Evolutionary conservation across 2,888 invertebrate species (phyloP).

Genomic region (Andrena haemorrhoa): DNA sequence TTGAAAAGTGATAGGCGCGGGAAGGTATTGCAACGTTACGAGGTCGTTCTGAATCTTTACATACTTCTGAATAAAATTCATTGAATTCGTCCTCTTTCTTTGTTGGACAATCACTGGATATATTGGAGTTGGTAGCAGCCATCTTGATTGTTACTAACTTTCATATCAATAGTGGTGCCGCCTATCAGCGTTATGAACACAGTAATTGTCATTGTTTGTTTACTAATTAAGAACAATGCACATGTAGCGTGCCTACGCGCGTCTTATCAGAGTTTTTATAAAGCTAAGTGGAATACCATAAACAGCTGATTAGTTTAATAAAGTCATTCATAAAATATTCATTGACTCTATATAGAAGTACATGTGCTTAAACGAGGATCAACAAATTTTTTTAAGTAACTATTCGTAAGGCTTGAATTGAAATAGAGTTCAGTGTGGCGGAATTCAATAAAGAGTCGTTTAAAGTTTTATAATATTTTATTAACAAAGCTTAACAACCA

Average conservation of each 20-base stretch:
- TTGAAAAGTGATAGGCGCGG: conserved; percentile 5
- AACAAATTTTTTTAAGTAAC: background rate
- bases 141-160: conserved; percentile 77
- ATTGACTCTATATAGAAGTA: background rate
- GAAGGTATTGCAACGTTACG: conserved; percentile 11
- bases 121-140: conserved; percentile 82
- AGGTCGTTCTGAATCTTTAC: conserved; percentile 67
- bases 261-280: background rate
- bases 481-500: conserved; percentile 81
- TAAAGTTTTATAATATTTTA: conserved; percentile 75
- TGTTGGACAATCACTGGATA: conserved; percentile 81
- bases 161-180: conserved; percentile 46
- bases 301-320: background rate
- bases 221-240: background rate
- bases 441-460: conserved; percentile 4
- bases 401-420: background rate
- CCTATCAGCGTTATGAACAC: conserved; percentile 22
- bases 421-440: background rate
- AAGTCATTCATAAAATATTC: background rate
- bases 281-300: background rate
- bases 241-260: background rate
- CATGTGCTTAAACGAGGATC: background rate
- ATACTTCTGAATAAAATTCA: conserved; percentile 94
- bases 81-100: conserved; percentile 91
- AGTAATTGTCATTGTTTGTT: background rate